Evolutionary conservation across 23 tunicate species (phyloP), one percentile per base, ranked within the genome.

Genomic region (Pegea sp.): DNA sequence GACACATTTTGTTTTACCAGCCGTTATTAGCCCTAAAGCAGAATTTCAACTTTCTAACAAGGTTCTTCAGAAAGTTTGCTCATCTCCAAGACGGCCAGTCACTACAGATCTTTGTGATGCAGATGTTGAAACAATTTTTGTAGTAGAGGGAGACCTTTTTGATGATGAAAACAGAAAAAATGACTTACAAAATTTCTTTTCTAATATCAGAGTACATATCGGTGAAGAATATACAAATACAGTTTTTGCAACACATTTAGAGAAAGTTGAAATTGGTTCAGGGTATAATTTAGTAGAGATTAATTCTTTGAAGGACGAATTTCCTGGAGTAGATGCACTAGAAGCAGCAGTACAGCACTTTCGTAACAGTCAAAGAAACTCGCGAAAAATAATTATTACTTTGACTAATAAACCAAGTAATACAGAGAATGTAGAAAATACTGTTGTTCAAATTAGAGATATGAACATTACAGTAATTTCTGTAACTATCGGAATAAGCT

Each of bases 401-500:
- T n/a, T 32, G 6, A 60, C 64, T 18, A 38, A 11, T 11, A 38
- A 16, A 38, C 46, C 46, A 11, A 8, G 13, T 8, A 16, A 38
- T 16, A 38, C 46, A 16, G 46, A 38, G 46, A 38, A 11, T 11
- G 16, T 38, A 38, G 46, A 38, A 11, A 11, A 38, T 11, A 38
- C 46, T 16, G 13, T 38, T 11, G 16, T 8, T 11, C 13, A 27
- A 3, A 28, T 62, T 34, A 26, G 27, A 19, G 57, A 27, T 24
- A n/a, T 48, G 18, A 49, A 62, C 38, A 42, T 62, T 4, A 49
- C 3, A 4, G 22, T 62, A 2, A 22, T 33, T 28, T 29, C 57
- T 3, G 21, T 62, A 24, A 38, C 56, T 1, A 56, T 62, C 23
- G 67, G 49, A 26, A 62, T 28, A 18, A 48, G 49, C 24, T 62